These are phyloP conservation scores for Astreopora myriophthalma DNA, from an alignment of 64 coral and sea anemone genomes.

Conservation along the genomic window DNA sequence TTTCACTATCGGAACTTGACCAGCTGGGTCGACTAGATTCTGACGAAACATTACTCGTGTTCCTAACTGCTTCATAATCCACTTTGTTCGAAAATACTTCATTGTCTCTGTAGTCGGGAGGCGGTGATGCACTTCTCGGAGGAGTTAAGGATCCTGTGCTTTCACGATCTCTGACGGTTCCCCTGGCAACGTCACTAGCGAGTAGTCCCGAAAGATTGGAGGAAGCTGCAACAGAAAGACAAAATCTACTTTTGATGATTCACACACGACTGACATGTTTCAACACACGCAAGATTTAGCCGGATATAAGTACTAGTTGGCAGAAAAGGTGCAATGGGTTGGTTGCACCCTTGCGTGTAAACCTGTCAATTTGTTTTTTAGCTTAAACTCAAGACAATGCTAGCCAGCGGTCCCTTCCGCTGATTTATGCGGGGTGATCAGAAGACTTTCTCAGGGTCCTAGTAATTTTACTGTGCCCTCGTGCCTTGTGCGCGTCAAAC, in stretches of 20 bases:
- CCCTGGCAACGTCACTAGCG: constrained; percentile 72
- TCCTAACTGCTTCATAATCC: constrained; percentile 55
- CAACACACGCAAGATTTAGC: too few relatives aligned
- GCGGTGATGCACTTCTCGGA: constrained; percentile 33
- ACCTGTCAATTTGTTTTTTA: too few relatives aligned
- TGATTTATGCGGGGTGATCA: too few relatives aligned
- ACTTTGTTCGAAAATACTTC: constrained; percentile 52
- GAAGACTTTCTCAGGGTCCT: too few relatives aligned
- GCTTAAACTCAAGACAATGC: too few relatives aligned
- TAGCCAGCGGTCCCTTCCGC: too few relatives aligned
- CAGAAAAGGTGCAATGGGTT: too few relatives aligned
- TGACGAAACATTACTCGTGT: constrained; percentile 31
- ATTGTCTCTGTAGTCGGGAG: constrained; percentile 37
- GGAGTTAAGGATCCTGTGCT: not conserved
- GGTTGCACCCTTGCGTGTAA: too few relatives aligned
- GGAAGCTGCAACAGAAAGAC: constrained; percentile 47
- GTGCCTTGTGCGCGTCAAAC: too few relatives aligned
- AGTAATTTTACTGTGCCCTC: too few relatives aligned
- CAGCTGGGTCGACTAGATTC: not conserved
- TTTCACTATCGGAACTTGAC: constrained; percentile 15
- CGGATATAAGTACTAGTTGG: too few relatives aligned
- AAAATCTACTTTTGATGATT: not conserved
- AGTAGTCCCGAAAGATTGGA: constrained; percentile 87
- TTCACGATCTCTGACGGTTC: not conserved
- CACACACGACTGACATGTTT: too few relatives aligned